Percentiles rank a stretch among this genome's conserved stretches.
These are phyloP conservation scores for Microplitis demolitor DNA, from an alignment of 1,140 invertebrate species.

Conservation along the genomic window DNA sequence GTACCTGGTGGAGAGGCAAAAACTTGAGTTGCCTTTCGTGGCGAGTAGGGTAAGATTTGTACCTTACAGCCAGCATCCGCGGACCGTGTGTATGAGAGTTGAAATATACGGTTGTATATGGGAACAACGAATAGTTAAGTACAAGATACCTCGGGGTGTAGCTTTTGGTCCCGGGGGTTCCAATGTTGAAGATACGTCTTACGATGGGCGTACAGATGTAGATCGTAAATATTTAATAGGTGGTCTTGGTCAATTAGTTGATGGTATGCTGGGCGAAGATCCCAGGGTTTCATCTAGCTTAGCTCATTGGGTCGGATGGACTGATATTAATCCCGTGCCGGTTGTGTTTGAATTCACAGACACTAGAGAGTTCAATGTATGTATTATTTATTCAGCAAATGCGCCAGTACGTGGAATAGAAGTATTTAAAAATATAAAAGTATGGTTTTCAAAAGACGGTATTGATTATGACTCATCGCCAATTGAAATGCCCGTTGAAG, in stretches of 20 bases:
- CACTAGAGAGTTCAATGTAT: constrained; percentile 74
- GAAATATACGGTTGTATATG: constrained; percentile 88
- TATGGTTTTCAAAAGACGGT: constrained; percentile 82
- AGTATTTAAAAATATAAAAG: constrained; percentile 71
- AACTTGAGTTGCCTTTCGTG: constrained; percentile 82
- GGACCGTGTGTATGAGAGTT: constrained; percentile 91
- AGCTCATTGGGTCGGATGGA: constrained; percentile 85
- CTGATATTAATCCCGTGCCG: constrained; percentile 69
- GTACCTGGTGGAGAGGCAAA: constrained; percentile 78
- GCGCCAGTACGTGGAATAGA: constrained; percentile 74
- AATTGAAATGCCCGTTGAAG: constrained; percentile 41
- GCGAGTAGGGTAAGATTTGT: constrained; percentile 87
- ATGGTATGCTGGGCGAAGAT: constrained; percentile 59
- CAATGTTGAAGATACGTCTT: constrained; percentile 87
- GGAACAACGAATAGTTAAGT: constrained; percentile 72
- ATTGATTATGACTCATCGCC: constrained; percentile 70
- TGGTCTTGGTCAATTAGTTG: constrained; percentile 85
- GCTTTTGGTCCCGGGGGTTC: constrained; percentile 67
- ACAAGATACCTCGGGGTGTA: constrained; percentile 69
- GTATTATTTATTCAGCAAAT: constrained; percentile 79
- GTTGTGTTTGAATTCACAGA: constrained; percentile 81
- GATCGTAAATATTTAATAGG: constrained; percentile 65
- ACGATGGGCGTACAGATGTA: constrained; percentile 78
- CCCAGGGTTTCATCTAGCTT: constrained; percentile 39
- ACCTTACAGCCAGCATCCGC: constrained; percentile 83